Evolutionary conservation across 2,888 invertebrate genomes (phyloP), one percentile per base, ranked within the genome.

Genomic region (Teinopalpus imperialis): DNA sequence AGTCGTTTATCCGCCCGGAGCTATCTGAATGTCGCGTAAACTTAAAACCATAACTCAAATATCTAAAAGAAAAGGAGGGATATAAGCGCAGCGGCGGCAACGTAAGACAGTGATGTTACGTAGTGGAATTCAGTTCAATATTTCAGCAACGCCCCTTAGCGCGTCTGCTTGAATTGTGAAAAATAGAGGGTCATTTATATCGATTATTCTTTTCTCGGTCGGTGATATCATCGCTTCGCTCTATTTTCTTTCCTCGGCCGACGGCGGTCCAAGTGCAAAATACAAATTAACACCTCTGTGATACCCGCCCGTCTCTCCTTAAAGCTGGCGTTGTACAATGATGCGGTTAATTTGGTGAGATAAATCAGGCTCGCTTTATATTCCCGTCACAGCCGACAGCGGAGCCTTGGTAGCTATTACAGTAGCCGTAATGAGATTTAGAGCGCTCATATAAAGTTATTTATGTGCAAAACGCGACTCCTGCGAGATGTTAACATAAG

Each of bases 381-480:
- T 82, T 86, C 80, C 73, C 76, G 76, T 78, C 81, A 80, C 75
- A 82, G 71, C 72, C 71, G 80, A 77, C 74, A 75, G 68, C 62
- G 72, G 76, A 74, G 77, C 74, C 80, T 77, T 76, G 73, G 74
- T 77, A 81, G 81, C 81, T 82, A 83, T 82, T 79, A 81, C 74
- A 76, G 75, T 70, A 71, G 74, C 74, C 72, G 72, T 81, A 82
- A 86, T 83, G 81, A 85, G 81, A 83, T 86, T 81, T 82, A 82
- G 77, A 83, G 76, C 78, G 78, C 72, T 83, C 79, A 85, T 83
- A 82, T 79, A 79, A 81, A 76, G 82, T 83, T 83, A 85, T 82
- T 83, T 82, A 82, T 81, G 79, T 73, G 68, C 63, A 66, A 68
- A 71, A 71, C 70, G 72, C 69, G 72, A 69, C 57, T 57, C 48